Percentiles rank a stretch among this genome's conserved stretches.
phyloP scores from a whole-genome alignment of 1,140 invertebrate species.

The Hirudo medicinalis region DNA sequence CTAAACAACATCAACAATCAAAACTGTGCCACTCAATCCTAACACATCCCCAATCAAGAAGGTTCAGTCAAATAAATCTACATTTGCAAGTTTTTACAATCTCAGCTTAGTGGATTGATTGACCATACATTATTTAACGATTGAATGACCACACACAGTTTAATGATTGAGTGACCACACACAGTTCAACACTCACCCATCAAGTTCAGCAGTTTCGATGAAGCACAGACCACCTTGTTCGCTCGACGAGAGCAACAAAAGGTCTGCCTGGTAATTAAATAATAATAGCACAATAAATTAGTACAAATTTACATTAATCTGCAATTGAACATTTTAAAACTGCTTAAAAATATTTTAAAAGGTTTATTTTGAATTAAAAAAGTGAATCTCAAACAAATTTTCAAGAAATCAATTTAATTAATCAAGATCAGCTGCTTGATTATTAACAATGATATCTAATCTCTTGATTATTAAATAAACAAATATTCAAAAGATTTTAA shows the following conservation, averaged over 20 bases:
- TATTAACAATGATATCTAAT: too few relatives aligned
- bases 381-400: too few relatives aligned
- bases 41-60: too few relatives aligned
- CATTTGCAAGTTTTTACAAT: neutral
- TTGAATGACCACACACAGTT: neutral
- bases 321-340: neutral
- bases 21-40: too few relatives aligned
- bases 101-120: neutral
- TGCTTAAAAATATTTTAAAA: neutral
- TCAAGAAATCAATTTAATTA: too few relatives aligned
- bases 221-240: slow-evolving; percentile 44
- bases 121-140: neutral
- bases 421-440: too few relatives aligned
- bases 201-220: slow-evolving; percentile 45
- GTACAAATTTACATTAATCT: neutral
- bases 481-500: too few relatives aligned
- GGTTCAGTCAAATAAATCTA: neutral
- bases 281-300: neutral
- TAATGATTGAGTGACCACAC: neutral
- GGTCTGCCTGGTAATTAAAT: slow-evolving; percentile 68
- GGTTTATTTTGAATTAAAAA: neutral
- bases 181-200: slow-evolving; percentile 30
- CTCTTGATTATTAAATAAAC: too few relatives aligned
- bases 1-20: too few relatives aligned
- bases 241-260: slow-evolving; percentile 59